A percentile compares a stretch with the other conserved stretches of the same genome.
Conservation (phyloP, 2,888 invertebrate genomes). For the Mythimna lalbum region DNA sequence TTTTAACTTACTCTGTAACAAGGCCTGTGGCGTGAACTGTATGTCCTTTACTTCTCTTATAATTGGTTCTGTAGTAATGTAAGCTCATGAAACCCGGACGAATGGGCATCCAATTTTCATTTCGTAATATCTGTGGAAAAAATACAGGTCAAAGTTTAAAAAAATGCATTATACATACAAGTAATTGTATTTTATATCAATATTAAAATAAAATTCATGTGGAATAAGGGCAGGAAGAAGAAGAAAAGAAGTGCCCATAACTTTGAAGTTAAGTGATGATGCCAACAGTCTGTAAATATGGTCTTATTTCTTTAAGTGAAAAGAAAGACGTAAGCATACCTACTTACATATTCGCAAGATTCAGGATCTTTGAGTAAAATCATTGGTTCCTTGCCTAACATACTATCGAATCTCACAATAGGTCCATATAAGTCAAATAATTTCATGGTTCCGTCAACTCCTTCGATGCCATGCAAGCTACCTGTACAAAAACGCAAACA, state of each 20-base stretch:
- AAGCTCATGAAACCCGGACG: slow-evolving; percentile 76
- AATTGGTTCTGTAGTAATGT: slow-evolving; percentile 73
- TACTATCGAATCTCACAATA: slow-evolving; percentile 70
- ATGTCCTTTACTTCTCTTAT: slow-evolving; percentile 58
- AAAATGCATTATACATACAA: background rate
- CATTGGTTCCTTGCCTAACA: slow-evolving; percentile 64
- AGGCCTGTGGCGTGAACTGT: slow-evolving; percentile 45
- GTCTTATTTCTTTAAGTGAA: background rate
- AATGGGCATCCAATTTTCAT: slow-evolving; percentile 75
- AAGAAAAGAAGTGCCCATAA: too few relatives aligned
- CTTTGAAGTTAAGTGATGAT: background rate
- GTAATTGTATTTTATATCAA: background rate
- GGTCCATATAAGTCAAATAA: slow-evolving; percentile 74
- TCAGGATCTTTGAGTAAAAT: slow-evolving; percentile 75
- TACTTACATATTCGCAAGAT: slow-evolving; percentile 68
- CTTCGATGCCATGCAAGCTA: slow-evolving; percentile 52
- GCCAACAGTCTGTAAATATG: background rate
- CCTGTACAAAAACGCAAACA: slow-evolving; percentile 59
- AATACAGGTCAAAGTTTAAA: background rate
- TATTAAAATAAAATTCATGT: background rate
- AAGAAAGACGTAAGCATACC: background rate
- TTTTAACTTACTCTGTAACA: slow-evolving; percentile 55
- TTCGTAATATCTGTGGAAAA: slow-evolving; percentile 74
- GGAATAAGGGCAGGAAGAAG: too few relatives aligned
- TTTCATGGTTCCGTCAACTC: slow-evolving; percentile 52